phyloP scores from a whole-genome alignment of 2,797 vertebrate species.

The Sebastes taczanowskii region DNA sequence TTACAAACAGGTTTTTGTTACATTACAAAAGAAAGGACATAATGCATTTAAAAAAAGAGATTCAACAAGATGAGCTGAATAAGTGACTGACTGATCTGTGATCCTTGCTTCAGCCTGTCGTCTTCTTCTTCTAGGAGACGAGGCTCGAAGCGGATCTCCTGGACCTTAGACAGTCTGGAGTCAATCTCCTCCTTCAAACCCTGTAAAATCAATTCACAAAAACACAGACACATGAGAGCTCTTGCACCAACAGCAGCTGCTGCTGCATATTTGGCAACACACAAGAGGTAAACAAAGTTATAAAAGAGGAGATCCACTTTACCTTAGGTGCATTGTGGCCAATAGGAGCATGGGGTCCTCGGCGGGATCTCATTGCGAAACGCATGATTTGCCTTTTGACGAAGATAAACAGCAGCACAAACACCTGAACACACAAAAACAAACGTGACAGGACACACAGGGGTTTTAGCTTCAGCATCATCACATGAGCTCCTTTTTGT shows the following conservation, averaged over 20 bases:
- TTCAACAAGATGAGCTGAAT: not conserved
- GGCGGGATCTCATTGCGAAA: slow-evolving; percentile 96
- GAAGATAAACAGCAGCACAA: slow-evolving; percentile 96
- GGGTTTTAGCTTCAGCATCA: not conserved
- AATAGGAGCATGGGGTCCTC: slow-evolving; percentile 93
- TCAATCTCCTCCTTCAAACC: slow-evolving; percentile 93
- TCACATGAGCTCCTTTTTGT: too few relatives aligned
- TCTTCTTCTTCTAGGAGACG: slow-evolving; percentile 89
- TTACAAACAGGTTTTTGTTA: not conserved
- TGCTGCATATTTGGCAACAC: not conserved
- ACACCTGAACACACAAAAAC: slow-evolving; percentile 83
- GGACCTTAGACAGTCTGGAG: slow-evolving; percentile 88
- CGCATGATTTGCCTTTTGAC: slow-evolving; percentile 99
- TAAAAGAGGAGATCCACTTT: not conserved
- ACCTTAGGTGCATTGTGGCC: slow-evolving; percentile 98
- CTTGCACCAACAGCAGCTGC: not conserved
- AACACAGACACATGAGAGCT: not conserved
- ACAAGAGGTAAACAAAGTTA: not conserved
- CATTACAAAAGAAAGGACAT: accelerated
- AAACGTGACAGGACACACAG: not conserved
- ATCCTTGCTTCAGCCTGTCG: slow-evolving; percentile 83
- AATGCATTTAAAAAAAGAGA: not conserved
- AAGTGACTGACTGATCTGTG: slow-evolving; percentile 77
- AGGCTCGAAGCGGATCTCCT: slow-evolving; percentile 95
- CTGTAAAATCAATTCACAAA: slow-evolving; percentile 65